Evolutionary conservation across 2,797 vertebrate genomes (phyloP), one percentile per base, ranked within the genome.

Genomic region (Neosalanx taihuensis): DNA sequence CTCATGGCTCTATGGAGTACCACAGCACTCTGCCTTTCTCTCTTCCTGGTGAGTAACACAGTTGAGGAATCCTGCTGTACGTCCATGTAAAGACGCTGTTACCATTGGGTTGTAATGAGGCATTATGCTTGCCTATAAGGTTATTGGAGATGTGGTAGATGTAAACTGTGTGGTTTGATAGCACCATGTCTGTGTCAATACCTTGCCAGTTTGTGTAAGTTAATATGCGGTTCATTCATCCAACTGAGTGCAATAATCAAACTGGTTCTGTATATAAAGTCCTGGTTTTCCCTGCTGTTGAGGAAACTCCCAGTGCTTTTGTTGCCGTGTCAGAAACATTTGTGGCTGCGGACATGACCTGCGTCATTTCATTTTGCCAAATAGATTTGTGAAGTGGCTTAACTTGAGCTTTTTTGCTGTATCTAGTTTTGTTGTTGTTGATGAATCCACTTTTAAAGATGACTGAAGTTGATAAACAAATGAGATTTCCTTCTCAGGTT

Each of bases 261-360:
- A 49, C 23, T 3, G 23, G 49, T 51, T 56, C 17, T 6, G 29
- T 7, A 49, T 37, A 46, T 46, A 30, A 67, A 67, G 13, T 67
- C 31, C 30, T 72, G 18, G 64, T 37, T 76, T 79, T 68, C n/a
- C 18, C 65, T 69, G 60, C 75, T 71, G 7, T 60, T 30, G 57
- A 67, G 58, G 57, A 71, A 67, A 29, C 29, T 41, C 67, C 31
- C 3, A 17, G 51, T 74, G 81, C 79, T 87, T 88, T 91, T 90
- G 85, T 89, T 85, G 59, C 73, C 74, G 75, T 89, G 89, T 90
- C 86, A 90, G 79, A 86, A 90, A 92, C 88, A 91, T 78, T 85
- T 87, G 88, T 78, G 81, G 79, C 75, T 69, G 75, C 46, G 20
- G 73, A 30, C 79, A 72, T 77, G 71, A 73, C 53, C 73, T 79